Conservation (phyloP, 2,888 invertebrate genomes). For the Argyra leucocephala region DNA sequence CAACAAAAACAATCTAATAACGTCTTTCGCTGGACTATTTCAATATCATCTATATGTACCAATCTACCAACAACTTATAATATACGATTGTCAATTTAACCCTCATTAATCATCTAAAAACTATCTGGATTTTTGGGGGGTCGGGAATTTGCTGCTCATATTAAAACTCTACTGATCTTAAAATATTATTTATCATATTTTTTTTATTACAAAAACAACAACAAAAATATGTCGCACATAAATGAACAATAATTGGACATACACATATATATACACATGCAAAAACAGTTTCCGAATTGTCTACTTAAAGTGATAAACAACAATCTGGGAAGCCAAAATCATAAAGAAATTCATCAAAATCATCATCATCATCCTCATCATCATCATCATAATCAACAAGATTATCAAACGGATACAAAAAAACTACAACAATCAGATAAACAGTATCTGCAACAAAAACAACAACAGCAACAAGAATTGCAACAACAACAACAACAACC, state of each 20-base stretch:
- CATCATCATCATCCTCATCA: slow-evolving; percentile 20
- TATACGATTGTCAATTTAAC: slow-evolving; percentile 1
- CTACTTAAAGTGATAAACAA: slow-evolving; percentile 22
- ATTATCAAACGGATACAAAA: slow-evolving; percentile 16
- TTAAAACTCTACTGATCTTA: neutral
- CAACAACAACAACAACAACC: slow-evolving; percentile 13
- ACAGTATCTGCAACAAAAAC: slow-evolving; percentile 27
- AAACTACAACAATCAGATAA: slow-evolving; percentile 28
- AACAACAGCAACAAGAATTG: slow-evolving; percentile 24
- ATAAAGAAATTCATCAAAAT: slow-evolving; percentile 31
- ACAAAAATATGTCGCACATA: neutral
- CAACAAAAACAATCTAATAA: too few species aligned
- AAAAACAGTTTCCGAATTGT: slow-evolving; percentile 20
- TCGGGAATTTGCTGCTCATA: neutral
- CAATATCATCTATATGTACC: neutral
- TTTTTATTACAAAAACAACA: neutral
- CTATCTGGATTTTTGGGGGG: neutral
- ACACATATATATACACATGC: neutral
- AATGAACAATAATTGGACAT: neutral
- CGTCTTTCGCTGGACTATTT: neutral
- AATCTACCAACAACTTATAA: neutral
- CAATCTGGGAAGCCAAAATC: slow-evolving; percentile 21
- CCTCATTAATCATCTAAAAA: neutral
- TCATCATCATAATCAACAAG: neutral
- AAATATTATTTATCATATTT: neutral